phyloP scores from a whole-genome alignment of 2,888 invertebrate genomes.

The Dicyrtoma fusca region DNA sequence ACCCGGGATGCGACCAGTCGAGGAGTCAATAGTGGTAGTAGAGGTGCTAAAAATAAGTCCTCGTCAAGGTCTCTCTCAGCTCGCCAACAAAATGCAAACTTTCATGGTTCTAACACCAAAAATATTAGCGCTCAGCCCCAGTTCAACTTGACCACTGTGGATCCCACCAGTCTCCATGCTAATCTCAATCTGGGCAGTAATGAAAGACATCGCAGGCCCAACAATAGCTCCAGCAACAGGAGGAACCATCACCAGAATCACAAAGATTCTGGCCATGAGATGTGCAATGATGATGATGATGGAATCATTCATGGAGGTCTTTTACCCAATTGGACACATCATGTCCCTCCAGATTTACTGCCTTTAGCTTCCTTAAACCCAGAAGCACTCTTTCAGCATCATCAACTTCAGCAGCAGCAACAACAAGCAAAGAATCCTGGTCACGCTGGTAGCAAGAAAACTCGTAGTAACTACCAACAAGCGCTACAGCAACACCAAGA shows the following conservation, averaged over 20 bases:
- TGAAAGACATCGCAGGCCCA: conserved; percentile 60
- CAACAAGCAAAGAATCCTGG: conserved; percentile 58
- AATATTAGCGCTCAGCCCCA: not conserved
- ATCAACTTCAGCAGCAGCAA: conserved; percentile 59
- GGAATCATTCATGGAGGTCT: not conserved
- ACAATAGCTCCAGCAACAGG: conserved; percentile 43
- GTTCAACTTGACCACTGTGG: not conserved
- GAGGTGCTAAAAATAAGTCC: conserved; percentile 66
- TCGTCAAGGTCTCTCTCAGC: conserved; percentile 63
- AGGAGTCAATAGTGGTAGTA: conserved; percentile 5
- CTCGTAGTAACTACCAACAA: conserved; percentile 40
- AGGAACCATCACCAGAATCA: conserved; percentile 7
- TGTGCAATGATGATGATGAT: too few relatives aligned
- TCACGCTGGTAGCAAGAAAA: too few relatives aligned
- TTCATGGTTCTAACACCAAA: not conserved
- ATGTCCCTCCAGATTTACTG: conserved; percentile 61
- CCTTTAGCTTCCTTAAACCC: conserved; percentile 59
- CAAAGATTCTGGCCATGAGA: not conserved
- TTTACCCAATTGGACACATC: conserved; percentile 59
- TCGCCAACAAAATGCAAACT: conserved; percentile 60
- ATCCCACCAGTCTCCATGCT: not conserved
- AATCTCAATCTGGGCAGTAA: not conserved
- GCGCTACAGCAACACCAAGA: conserved; percentile 61
- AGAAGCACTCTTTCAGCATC: conserved; percentile 54
- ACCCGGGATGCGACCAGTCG: not conserved